Percentiles rank a stretch among this genome's conserved stretches.
These are phyloP conservation scores for Myotis davidii DNA, from an alignment of 2,113 vertebrate genomes.

Conservation along the genomic window DNA sequence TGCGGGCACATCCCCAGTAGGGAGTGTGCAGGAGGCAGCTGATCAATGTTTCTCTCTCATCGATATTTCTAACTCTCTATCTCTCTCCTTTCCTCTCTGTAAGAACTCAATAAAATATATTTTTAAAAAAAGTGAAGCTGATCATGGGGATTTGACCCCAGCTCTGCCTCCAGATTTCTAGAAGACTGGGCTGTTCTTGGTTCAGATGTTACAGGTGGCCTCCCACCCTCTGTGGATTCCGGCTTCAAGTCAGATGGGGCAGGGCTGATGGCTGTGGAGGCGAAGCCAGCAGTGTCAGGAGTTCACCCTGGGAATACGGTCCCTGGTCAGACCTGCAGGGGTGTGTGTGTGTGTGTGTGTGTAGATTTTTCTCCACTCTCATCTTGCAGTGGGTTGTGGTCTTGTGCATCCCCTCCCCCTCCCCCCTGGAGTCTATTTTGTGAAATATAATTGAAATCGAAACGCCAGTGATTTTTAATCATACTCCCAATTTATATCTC, in stretches of 20 bases:
- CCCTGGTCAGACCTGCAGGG: neutral
- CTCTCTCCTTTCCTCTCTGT: no score
- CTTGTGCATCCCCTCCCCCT: slow-evolving; percentile 45
- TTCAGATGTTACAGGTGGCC: neutral
- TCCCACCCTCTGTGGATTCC: slow-evolving; percentile 9
- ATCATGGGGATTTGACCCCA: neutral
- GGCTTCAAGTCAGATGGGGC: neutral
- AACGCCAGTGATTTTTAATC: slow-evolving; percentile 82
- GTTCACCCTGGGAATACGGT: neutral
- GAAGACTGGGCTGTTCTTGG: slow-evolving; percentile 14
- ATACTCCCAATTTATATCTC: slow-evolving; percentile 81
- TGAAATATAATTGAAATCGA: slow-evolving; percentile 81
- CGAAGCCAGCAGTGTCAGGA: neutral
- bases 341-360: neutral
- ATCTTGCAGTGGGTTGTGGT: slow-evolving; percentile 56
- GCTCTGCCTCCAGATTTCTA: slow-evolving; percentile 18
- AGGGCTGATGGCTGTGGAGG: neutral
- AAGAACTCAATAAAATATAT: no score
- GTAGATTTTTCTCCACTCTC: slow-evolving; percentile 4
- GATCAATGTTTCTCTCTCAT: no score
- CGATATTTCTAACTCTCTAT: no score
- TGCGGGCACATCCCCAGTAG: no score
- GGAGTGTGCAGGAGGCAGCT: no score
- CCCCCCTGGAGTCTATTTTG: slow-evolving; percentile 77
- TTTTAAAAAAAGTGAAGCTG: neutral